Conservation (phyloP, 2,888 invertebrate genomes). For the Pachliopta kotzebuea region DNA sequence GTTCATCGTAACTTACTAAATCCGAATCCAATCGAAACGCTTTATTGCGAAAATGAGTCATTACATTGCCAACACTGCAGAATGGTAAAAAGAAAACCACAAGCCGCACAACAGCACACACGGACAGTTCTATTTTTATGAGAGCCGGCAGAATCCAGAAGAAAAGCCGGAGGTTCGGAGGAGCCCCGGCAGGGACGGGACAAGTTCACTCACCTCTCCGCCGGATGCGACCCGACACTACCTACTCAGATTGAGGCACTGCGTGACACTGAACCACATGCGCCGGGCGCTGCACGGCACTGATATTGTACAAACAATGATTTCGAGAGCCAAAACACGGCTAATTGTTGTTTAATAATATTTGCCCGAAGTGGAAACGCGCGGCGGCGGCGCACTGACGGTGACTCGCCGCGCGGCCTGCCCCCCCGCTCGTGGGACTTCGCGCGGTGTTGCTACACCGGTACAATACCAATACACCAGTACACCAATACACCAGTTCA, state of each 20-base stretch:
- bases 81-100: too few relatives aligned
- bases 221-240: constrained; percentile 46
- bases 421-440: constrained; percentile 63
- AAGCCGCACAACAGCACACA: too few relatives aligned
- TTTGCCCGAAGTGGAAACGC: constrained; percentile 56
- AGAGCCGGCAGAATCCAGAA: constrained; percentile 39
- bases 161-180: constrained; percentile 40
- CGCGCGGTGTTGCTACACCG: constrained; percentile 50
- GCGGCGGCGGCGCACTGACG: constrained; percentile 49
- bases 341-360: constrained; percentile 63
- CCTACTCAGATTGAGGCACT: constrained; percentile 45
- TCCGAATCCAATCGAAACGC: too few relatives aligned
- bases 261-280: constrained; percentile 31
- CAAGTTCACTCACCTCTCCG: constrained; percentile 65
- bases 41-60: constrained; percentile 12
- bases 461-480: too few relatives aligned
- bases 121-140: constrained; percentile 4
- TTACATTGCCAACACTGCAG: too few relatives aligned
- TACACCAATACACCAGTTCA: too few relatives aligned
- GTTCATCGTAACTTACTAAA: too few relatives aligned
- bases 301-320: constrained; percentile 48
- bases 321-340: constrained; percentile 51
- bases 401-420: constrained; percentile 58
- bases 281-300: constrained; percentile 34
- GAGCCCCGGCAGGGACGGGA: constrained; percentile 45